Conservation (phyloP, 2,888 invertebrate species). For the Rambutsinella grinnellia region DNA sequence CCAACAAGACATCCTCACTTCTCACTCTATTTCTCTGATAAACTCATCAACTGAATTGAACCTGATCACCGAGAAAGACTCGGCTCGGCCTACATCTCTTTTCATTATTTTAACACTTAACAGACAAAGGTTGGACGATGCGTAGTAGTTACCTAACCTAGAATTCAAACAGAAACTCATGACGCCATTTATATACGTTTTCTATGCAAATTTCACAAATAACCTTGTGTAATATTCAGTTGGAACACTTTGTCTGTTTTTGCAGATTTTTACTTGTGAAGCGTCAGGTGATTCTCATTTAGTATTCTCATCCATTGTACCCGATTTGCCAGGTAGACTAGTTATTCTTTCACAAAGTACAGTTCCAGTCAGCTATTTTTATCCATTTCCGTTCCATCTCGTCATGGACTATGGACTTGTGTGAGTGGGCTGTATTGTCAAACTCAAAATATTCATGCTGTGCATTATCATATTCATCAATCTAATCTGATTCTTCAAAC, state of each 20-base stretch:
- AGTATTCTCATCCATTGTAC: neutral
- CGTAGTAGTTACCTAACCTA: conserved; percentile 42
- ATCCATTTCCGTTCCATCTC: neutral
- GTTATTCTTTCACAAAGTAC: neutral
- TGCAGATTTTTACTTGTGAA: too few species aligned
- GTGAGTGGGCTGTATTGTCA: neutral
- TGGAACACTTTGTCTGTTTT: too few species aligned
- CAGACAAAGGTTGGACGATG: conserved; percentile 20
- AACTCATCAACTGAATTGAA: neutral
- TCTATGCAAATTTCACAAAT: conserved; percentile 32
- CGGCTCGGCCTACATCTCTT: conserved; percentile 32
- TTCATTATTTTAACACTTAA: conserved; percentile 3
- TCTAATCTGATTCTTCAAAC: neutral
- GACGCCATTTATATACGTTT: conserved; percentile 34
- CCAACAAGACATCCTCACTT: neutral
- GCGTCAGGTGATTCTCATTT: too few species aligned
- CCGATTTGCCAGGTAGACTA: neutral
- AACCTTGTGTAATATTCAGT: conserved; percentile 34
- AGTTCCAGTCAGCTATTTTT: neutral
- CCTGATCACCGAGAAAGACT: neutral
- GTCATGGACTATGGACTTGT: neutral
- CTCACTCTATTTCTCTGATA: neutral
- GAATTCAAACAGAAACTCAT: conserved; percentile 29
- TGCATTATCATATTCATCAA: neutral
- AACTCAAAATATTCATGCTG: neutral